phyloP scores from a whole-genome alignment of 64 coral and sea anemone genomes.

The Stichodactyla mertensii region DNA sequence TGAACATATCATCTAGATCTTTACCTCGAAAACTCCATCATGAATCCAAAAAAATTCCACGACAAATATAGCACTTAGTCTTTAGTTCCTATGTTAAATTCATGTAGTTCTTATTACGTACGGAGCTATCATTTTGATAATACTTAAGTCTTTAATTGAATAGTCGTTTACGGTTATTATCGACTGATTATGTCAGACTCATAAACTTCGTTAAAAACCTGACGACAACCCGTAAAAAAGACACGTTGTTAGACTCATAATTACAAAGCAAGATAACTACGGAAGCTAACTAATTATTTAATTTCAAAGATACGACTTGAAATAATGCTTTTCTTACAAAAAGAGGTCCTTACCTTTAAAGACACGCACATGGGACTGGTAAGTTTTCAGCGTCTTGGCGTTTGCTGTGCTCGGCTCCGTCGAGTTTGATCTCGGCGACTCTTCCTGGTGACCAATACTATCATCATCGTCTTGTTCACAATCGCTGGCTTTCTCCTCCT shows the following conservation, averaged over 20 bases:
- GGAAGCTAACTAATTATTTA: background rate
- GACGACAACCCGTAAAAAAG: constrained; percentile 2
- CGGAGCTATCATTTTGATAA: background rate
- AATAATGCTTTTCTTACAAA: background rate
- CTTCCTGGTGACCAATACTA: background rate
- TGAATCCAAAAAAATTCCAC: background rate
- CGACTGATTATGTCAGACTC: background rate
- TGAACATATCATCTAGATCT: no score
- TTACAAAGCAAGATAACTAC: background rate
- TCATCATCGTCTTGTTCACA: background rate
- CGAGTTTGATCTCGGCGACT: constrained; percentile 1
- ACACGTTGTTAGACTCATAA: background rate
- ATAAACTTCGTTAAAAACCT: background rate
- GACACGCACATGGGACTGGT: constrained; percentile 37
- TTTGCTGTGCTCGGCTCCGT: constrained; percentile 3
- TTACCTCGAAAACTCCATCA: background rate
- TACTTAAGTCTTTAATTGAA: no score
- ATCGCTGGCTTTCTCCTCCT: background rate
- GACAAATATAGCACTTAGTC: background rate
- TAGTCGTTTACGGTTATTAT: background rate
- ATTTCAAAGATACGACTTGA: background rate
- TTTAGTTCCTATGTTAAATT: background rate
- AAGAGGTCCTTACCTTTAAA: constrained; percentile 39
- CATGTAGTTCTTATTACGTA: background rate
- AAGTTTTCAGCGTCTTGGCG: constrained; percentile 25